Conservation (phyloP, 2,888 invertebrate species). For the Parnassius apollo region DNA sequence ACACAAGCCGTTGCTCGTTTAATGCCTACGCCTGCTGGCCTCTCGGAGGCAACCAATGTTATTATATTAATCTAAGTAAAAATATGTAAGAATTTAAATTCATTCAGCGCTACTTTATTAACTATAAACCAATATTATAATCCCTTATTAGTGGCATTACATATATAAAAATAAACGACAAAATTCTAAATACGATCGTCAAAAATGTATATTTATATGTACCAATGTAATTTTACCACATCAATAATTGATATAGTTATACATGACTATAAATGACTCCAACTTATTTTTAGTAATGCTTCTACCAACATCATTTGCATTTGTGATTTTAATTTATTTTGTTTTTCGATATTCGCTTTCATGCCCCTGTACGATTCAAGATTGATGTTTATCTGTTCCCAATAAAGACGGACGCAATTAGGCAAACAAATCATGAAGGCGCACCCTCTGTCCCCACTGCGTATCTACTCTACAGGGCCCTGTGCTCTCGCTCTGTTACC, state of each 20-base stretch:
- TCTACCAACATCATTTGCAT: constrained; percentile 11
- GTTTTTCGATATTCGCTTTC: constrained; percentile 16
- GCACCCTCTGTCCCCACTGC: constrained; percentile 35
- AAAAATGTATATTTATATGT: too few relatives aligned
- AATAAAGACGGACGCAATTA: constrained; percentile 22
- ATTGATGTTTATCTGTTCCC: constrained; percentile 10
- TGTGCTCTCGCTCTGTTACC: constrained; percentile 63
- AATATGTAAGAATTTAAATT: too few relatives aligned
- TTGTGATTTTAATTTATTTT: constrained; percentile 18
- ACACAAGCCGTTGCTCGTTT: constrained; percentile 33
- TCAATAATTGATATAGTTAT: too few relatives aligned
- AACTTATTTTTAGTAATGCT: constrained; percentile 1
- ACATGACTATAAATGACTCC: background rate
- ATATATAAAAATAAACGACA: too few relatives aligned
- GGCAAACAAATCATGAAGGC: constrained; percentile 24
- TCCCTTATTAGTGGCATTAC: too few relatives aligned
- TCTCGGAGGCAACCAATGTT: constrained; percentile 26
- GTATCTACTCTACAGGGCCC: constrained; percentile 41
- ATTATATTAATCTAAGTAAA: too few relatives aligned
- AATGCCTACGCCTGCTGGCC: constrained; percentile 33
- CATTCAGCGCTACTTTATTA: too few relatives aligned
- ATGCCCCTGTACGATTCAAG: constrained; percentile 4
- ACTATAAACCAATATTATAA: too few relatives aligned
- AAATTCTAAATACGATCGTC: too few relatives aligned
- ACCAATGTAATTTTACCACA: too few relatives aligned